A percentile compares a stretch with the other conserved stretches of the same genome.
Evolutionary conservation across 2,113 vertebrate genomes (phyloP).

Genomic region (Nycticebus coucang): DNA sequence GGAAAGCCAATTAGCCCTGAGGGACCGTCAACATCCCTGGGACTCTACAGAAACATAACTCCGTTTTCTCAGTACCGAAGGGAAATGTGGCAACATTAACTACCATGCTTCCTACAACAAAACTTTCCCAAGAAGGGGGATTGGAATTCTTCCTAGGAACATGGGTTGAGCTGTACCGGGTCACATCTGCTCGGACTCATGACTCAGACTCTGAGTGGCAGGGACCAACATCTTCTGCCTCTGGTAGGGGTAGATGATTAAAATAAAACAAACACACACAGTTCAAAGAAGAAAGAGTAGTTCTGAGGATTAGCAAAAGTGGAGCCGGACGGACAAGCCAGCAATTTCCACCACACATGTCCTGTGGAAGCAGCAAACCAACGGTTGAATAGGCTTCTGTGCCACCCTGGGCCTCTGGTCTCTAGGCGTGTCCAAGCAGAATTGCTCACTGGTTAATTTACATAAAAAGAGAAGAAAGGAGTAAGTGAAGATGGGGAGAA

Average conservation of each 20-base stretch:
- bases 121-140: neutral
- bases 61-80: neutral
- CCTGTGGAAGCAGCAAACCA: rapidly evolving
- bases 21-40: neutral
- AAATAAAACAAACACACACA: neutral
- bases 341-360: rapidly evolving
- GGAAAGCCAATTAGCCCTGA: neutral
- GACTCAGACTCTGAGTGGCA: neutral
- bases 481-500: neutral
- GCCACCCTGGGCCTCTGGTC: rapidly evolving
- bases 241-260: neutral
- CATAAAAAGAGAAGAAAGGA: neutral
- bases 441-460: neutral
- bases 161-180: rapidly evolving
- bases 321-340: rapidly evolving
- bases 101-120: neutral
- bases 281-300: neutral
- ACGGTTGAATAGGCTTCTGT: rapidly evolving
- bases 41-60: rapidly evolving
- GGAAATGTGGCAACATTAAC: no score
- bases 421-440: neutral
- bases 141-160: neutral
- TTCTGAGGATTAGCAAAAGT: no score
- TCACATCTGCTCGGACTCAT: rapidly evolving
- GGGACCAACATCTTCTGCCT: no score